Evolutionary conservation across 2,797 vertebrate species (phyloP), one percentile per base, ranked within the genome.

Genomic region (Ptychobarbus kaznakovi): DNA sequence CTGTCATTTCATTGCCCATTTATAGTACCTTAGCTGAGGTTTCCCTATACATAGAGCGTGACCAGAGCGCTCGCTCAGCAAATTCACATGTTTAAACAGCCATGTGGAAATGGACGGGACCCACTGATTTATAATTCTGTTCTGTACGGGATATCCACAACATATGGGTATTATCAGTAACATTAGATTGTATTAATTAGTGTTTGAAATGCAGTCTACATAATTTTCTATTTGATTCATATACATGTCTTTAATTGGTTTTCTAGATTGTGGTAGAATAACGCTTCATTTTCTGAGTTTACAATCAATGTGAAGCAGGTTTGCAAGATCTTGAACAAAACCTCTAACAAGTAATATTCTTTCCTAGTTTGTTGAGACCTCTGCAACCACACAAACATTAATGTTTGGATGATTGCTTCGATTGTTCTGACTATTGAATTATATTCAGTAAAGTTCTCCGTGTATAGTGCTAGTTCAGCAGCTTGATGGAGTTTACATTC

Each of bases 1-100:
- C 25, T 40, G 38, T 42, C 83, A 89, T 90, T 86, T 70, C 82
- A 22, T 90, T 90, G 83, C 90, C 92, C 91, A 93, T 94, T 95
- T 95, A 95, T 95, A 95, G 96, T 89, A 74, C 70, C 89, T 92
- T 89, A 86, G 89, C 92, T 90, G 32, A 90, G 42, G 4, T 32
- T 85, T 87, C 93, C 90, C 94, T 89, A 83, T 92, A 94, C 75
- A 92, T 93, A 95, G 95, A 90, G 93, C 76, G 88, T 92, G 88
- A 91, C 90, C 90, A 91, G 89, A 90, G 87, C 90, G 92, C 94
- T 92, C 73, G 90, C 84, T 95, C 94, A 96, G 95, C 93, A 90
- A 72, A 92, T 95, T 92, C 90, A 87, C 70, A 74, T 91, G 93
- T 89, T 1, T 32, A 87, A 81, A 78, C 90, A 90, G 92, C 90